Evolutionary conservation across 2,797 vertebrate species (phyloP).

Genomic region (Myotis vivesi): DNA sequence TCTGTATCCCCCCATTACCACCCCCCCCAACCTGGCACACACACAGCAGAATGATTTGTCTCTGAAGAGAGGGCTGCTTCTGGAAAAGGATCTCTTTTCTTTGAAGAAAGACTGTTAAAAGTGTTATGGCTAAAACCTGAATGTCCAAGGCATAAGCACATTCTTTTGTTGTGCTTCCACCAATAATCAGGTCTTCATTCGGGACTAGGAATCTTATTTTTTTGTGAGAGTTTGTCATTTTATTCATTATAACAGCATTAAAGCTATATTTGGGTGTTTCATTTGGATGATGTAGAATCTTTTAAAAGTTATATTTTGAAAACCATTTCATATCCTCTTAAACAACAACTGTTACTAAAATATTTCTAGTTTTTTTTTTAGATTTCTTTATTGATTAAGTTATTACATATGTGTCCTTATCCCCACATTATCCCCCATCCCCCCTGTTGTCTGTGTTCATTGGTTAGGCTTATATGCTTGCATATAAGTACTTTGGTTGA

Average conservation of each 20-base stretch:
- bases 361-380: neutral
- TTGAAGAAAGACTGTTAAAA: neutral
- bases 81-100: neutral
- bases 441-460: too few species aligned
- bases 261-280: neutral
- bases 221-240: slow-evolving; percentile 3
- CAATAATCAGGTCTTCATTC: neutral
- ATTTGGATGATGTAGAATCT: neutral
- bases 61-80: neutral
- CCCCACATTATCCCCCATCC: too few species aligned
- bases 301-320: slow-evolving; percentile 35
- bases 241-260: neutral
- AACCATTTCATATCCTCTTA: neutral
- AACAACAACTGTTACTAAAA: slow-evolving; percentile 16
- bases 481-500: too few species aligned
- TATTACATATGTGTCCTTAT: too few species aligned
- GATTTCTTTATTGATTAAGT: too few species aligned
- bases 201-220: neutral
- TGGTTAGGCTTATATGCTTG: too few species aligned
- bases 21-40: too few species aligned
- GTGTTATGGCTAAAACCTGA: neutral
- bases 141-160: neutral
- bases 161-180: neutral
- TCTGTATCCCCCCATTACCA: fast-evolving
- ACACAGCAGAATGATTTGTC: neutral